A percentile compares a stretch with the other conserved stretches of the same genome.
phyloP scores from a whole-genome alignment of 2,113 vertebrate species.

The Formicarius rufipectus region DNA sequence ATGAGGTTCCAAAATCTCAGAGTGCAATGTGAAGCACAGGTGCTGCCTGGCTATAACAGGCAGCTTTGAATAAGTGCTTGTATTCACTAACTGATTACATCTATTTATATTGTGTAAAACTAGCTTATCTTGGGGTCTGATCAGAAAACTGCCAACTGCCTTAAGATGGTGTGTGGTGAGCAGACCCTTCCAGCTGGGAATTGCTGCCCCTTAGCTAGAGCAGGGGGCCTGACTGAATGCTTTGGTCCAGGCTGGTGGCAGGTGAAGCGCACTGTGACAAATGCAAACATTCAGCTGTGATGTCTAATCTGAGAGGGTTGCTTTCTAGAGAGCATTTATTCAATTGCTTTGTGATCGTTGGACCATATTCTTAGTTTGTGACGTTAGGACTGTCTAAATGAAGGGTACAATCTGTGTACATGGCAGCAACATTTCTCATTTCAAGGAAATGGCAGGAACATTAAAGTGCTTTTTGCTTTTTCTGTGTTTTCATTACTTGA shows the following conservation, averaged over 20 bases:
- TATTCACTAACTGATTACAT: neutral
- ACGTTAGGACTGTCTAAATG: neutral
- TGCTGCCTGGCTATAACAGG: neutral
- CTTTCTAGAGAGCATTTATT: neutral
- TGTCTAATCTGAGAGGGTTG: neutral
- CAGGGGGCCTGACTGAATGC: neutral
- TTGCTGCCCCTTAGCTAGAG: neutral
- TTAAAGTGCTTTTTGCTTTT: neutral
- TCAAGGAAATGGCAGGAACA: neutral
- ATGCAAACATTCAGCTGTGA: neutral
- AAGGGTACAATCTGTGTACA: neutral
- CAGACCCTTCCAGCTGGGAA: neutral
- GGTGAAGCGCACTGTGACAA: neutral
- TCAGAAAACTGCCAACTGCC: neutral
- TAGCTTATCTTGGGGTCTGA: neutral
- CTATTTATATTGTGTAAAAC: neutral
- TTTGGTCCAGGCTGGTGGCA: neutral
- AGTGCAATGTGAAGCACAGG: accelerated
- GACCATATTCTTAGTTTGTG: neutral
- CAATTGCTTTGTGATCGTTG: neutral
- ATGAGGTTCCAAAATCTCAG: neutral
- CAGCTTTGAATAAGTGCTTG: neutral
- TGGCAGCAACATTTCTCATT: neutral
- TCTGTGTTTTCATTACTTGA: neutral
- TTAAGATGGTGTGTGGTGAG: neutral